Percentiles rank a stretch among this genome's conserved stretches.
Conservation (phyloP, 2,888 invertebrate species). For the Mesodorylaimus sp. region DNA sequence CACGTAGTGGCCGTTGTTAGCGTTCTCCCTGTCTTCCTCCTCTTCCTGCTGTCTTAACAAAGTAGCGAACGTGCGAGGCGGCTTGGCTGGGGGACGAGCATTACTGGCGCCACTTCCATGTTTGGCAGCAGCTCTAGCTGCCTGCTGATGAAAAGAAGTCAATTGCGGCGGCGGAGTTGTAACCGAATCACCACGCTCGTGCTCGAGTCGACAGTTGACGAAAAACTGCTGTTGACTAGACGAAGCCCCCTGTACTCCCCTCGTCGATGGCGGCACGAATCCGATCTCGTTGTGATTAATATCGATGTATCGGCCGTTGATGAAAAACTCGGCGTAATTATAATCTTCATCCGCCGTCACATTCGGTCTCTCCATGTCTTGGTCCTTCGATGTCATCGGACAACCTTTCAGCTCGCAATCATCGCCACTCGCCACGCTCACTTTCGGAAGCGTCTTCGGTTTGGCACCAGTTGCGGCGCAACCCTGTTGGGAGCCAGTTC, state of each 20-base stretch:
- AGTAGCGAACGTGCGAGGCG: slow-evolving; percentile 10
- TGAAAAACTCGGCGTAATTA: slow-evolving; percentile 17
- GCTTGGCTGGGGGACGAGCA: slow-evolving; percentile 4
- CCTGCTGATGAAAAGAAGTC: too few relatives aligned
- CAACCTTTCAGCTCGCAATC: too few relatives aligned
- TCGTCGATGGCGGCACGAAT: slow-evolving; percentile 14
- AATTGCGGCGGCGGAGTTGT: not conserved
- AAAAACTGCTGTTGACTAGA: too few relatives aligned
- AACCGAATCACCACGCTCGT: slow-evolving; percentile 1
- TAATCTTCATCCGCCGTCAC: slow-evolving; percentile 10
- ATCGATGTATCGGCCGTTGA: slow-evolving; percentile 21
- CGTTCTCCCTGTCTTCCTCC: too few relatives aligned
- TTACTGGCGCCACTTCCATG: not conserved
- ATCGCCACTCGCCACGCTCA: not conserved
- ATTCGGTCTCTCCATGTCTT: too few relatives aligned
- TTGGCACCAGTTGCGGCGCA: too few relatives aligned
- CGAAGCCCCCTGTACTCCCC: too few relatives aligned
- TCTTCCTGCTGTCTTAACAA: not conserved
- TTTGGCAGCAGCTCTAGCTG: not conserved
- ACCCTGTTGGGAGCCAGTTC: too few relatives aligned
- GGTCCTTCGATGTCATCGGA: not conserved
- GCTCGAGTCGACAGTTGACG: too few relatives aligned
- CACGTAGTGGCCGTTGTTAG: too few relatives aligned
- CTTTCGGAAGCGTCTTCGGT: not conserved
- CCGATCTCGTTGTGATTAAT: slow-evolving; percentile 28